Base-by-base conservation (phyloP, 2,113 vertebrate species). In the Planiliza haematocheilus region DNA sequence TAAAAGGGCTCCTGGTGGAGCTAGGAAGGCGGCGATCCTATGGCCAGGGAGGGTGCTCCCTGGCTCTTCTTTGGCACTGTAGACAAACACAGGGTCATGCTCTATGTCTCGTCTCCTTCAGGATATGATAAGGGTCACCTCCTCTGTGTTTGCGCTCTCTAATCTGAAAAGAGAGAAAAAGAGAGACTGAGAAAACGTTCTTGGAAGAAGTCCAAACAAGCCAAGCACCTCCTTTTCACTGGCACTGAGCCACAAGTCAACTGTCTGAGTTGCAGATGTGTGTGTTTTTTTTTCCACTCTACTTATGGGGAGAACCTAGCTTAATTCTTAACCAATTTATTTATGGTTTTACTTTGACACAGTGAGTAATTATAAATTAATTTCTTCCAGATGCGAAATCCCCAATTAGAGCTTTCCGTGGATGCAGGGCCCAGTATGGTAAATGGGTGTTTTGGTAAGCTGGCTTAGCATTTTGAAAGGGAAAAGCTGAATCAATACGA, bases 1-100 rank as follows among this genome's bases (percentile, higher is more conserved):
- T 61, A 65, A 74, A 76, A 49, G 70, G 39, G 62, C 65, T 77
- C 77, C 93, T 93, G 92, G 91, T 93, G 92, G 92, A 93, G 95
- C 92, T 93, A 86, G 74, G 63, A 88, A 57, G 68, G 70, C 16
- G 50, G 64, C 42, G 81, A 78, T 61, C 82, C 74, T 79, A 73
- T 75, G 56, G 64, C 57, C 77, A 85, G 68, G 51, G 70, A 75
- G 75, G 64, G 65, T 77, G 76, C 56, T 83, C 67, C 63, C 77
- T 70, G 74, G 49, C 59, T 79, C 60, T 78, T 72, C 74, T 86
- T 70, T 89, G 88, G 81, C 78, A 82, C 76, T 61, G 68, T 11
- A 60, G 79, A 80, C 67, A 82, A 84, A 82, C 70, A 71, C 64
- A 56, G 83, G 82, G 41, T 85, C 87, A 84, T 79, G 76, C 79